Base-by-base conservation (phyloP, 2,113 vertebrate species). In the Phalacrocorax brasilianus region DNA sequence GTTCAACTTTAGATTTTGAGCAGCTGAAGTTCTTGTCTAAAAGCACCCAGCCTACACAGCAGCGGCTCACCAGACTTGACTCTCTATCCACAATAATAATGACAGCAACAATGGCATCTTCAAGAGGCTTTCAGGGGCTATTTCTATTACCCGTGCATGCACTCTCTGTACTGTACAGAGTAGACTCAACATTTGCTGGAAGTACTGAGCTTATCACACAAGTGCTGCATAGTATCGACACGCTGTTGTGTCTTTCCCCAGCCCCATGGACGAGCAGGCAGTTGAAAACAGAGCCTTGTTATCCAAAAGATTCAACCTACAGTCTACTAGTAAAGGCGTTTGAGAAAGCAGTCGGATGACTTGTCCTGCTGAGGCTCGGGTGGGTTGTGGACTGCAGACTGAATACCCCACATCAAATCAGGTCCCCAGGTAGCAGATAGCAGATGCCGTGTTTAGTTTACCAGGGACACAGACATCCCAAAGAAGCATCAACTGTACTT, bases 1-100 rank as follows among this genome's bases (percentile, higher is more conserved):
- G 35, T 63, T 95, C 38, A 82, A 79, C 30, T 56, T 47, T 2
- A 61, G 21, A 12, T 58, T 72, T 42, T 89, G 93, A 97, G 95
- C 87, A 96, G 94, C 55, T 89, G 93, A 95, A 95, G 95, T 89
- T 74, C 73, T 91, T 6, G 0, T 89, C 97, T 85, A 90, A 75
- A 80, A 94, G 76, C 95, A 62, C n/a, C 8, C 78, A 85, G 74
- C 52, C 77, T 8, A 71, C 66, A 42, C 26, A 58, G 10, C 55
- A 52, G 49, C 65, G 53, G 53, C 87, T 67, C 30, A 16, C n/a
- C 58, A 55, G 58, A 42, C 89, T 73, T 40, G 8, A 40, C n/a
- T 58, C 68, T 80, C 50, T 63, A 19, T 28, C 62, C 67, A 62
- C 44, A 10, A 24, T 3, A 65, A 80, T 12, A 44, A 35, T 0